Evolutionary conservation across 2,113 vertebrate species (phyloP).

Genomic region (Malaclemys terrapin): DNA sequence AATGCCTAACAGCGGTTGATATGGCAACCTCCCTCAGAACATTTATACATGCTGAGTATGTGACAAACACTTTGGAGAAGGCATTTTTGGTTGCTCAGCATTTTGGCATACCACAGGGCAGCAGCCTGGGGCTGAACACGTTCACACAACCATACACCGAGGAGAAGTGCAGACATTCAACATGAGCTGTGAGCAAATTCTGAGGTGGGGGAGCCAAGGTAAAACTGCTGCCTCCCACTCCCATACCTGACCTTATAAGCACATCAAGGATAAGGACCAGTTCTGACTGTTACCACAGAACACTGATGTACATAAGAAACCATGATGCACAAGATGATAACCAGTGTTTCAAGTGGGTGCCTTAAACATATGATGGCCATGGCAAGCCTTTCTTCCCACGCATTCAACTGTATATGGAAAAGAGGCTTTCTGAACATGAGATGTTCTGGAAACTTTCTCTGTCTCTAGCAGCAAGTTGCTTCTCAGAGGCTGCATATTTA

Average conservation of each 20-base stretch:
- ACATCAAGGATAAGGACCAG: neutral
- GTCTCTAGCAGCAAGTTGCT: neutral
- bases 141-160: neutral
- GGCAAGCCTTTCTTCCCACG: neutral
- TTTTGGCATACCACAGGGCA: neutral
- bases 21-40: slow-evolving; percentile 54
- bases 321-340: neutral
- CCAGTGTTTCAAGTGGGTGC: neutral
- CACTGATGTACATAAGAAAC: neutral
- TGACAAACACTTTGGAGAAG: neutral
- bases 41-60: neutral
- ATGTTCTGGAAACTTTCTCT: neutral
- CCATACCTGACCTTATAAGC: neutral
- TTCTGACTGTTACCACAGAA: neutral
- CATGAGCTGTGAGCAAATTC: neutral
- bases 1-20: slow-evolving; percentile 32
- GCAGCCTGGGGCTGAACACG: neutral
- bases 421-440: neutral
- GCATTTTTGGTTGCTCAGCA: neutral
- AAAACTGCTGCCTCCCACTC: neutral
- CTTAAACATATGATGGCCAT: neutral
- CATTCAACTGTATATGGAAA: neutral
- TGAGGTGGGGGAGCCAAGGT: neutral
- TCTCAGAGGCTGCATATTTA: neutral
- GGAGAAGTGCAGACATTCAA: neutral